phyloP scores from a whole-genome alignment of 2,888 invertebrate species.

The Zhuqinia jingwanae region DNA sequence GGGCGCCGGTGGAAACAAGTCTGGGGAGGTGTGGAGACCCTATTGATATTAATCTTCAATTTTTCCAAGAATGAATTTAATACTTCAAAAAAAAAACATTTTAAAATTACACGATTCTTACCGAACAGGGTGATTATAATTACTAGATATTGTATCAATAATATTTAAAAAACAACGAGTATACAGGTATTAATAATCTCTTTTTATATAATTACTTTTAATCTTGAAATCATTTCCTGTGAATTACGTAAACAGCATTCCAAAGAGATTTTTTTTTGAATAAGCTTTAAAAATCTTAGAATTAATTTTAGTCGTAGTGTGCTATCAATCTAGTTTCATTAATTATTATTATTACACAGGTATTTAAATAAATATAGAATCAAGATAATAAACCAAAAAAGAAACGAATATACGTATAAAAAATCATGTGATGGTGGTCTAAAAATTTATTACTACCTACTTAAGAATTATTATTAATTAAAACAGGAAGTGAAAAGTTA shows the following conservation, averaged over 20 bases:
- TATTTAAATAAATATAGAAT: too few species aligned
- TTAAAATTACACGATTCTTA: conserved; percentile 4
- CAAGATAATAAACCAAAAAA: neutral
- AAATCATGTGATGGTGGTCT: conserved; percentile 63
- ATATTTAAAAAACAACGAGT: neutral
- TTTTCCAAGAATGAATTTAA: neutral
- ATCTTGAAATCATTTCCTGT: too few species aligned
- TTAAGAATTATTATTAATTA: too few species aligned
- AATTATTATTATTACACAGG: too few species aligned
- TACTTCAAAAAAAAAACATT: neutral
- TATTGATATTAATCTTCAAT: conserved; percentile 71
- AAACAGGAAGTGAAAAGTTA: too few species aligned
- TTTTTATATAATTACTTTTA: too few species aligned
- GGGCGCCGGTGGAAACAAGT: conserved; percentile 57
- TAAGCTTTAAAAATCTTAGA: neutral
- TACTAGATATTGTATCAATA: too few species aligned
- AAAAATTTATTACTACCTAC: conserved; percentile 27
- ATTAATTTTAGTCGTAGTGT: neutral
- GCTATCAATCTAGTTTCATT: conserved; percentile 25
- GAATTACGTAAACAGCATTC: too few species aligned
- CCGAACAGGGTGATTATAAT: conserved; percentile 59
- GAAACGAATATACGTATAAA: conserved; percentile 59
- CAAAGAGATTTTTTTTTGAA: too few species aligned
- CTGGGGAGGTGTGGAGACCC: conserved; percentile 78
- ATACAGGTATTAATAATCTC: too few species aligned